Evolutionary conservation across 2,797 vertebrate species (phyloP), one percentile per base, ranked within the genome.

Genomic region (Scolopax rusticola): DNA sequence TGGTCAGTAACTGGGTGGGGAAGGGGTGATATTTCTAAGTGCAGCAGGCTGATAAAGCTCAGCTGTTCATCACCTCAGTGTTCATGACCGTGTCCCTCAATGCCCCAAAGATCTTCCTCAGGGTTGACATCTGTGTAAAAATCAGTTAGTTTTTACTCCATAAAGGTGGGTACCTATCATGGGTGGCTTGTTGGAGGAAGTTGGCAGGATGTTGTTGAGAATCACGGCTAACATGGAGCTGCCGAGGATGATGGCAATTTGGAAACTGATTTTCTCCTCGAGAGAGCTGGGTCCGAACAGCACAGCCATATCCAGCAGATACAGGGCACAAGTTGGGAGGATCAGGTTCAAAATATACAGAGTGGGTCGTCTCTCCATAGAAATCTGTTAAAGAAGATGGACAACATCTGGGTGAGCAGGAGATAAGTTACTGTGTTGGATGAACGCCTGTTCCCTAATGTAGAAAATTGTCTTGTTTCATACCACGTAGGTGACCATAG

Each of bases 161-260:
- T 32, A 36, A 51, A 74, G 59, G 7, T 4, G 38, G 6, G 60
- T 97, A 99, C 99, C 98, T 96, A 99, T 98, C 65, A 98, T 38
- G 1, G 99, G 98, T 10, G 98, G 98, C 51, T 89, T 84, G 95
- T 98, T 97, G 92, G 98, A 98, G 84, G 98, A 98, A 11, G 98
- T 97, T 21, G 99, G 98, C 61, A 99, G 97, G 78, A 98, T 99
- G 67, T 99, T 98, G 18, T 98, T 98, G 36, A 99, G 98, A 73
- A 99, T 98, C 94, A 99, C 98, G 60, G 98, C 98, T 82, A 99
- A 96, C 77, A 99, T 98, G 11, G 99, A 98, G 60, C 95, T 92
- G 86, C 98, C 98, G 2, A 99, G 96, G 83, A 99, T 97, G 69
- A 99, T 97, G 5, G 99, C 98, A 25, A 99, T 97, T 95, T 99